Conservation (phyloP, 1,140 invertebrate species). For the Macrobrachium rosenbergii region DNA sequence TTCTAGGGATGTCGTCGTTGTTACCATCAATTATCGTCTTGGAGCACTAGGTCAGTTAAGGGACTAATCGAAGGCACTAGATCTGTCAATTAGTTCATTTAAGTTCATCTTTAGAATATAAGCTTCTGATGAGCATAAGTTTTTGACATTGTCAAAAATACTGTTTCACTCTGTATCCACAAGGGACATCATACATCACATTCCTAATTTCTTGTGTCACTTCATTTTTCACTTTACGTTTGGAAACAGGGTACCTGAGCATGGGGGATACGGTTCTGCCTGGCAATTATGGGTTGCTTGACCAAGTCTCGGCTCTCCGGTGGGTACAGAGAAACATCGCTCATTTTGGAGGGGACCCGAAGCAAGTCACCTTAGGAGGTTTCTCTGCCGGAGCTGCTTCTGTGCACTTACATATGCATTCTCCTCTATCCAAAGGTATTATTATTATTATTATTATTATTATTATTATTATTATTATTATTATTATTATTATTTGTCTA, state of each 20-base stretch:
- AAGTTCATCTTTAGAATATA: neutral
- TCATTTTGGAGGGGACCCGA: conserved; percentile 75
- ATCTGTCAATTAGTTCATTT: too few relatives aligned
- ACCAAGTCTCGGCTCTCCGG: conserved; percentile 92
- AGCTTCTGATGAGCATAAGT: neutral
- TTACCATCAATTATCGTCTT: conserved; percentile 94
- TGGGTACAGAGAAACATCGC: conserved; percentile 81
- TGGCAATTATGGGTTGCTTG: conserved; percentile 94
- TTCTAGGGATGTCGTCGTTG: conserved; percentile 91
- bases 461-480: too few relatives aligned
- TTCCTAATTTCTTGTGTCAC: too few relatives aligned
- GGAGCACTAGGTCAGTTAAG: conserved; percentile 89
- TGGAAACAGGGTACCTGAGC: conserved; percentile 78
- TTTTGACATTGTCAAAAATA: too few relatives aligned
- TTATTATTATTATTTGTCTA: too few relatives aligned
- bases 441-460: neutral
- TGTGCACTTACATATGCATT: conserved; percentile 77
- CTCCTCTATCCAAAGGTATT: conserved; percentile 73
- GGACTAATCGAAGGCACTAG: neutral
- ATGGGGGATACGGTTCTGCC: conserved; percentile 82
- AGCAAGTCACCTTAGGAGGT: conserved; percentile 78
- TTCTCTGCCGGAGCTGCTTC: conserved; percentile 79
- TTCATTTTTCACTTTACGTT: neutral
- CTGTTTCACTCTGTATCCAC: too few relatives aligned
- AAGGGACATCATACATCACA: too few relatives aligned